phyloP scores from a whole-genome alignment of 2,113 vertebrate genomes.

The Epinephelus fuscoguttatus region DNA sequence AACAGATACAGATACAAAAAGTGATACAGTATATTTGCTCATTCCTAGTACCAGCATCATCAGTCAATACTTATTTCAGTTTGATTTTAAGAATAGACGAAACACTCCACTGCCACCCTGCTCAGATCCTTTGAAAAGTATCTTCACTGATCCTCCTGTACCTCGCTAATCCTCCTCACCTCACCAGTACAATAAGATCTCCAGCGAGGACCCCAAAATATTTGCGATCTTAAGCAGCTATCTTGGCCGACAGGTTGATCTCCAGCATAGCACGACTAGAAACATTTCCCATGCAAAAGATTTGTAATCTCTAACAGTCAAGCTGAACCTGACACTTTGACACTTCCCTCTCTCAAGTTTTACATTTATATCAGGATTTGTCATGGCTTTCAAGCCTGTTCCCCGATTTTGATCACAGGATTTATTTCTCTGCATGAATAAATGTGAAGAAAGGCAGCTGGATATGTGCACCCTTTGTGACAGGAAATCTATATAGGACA shows the following conservation, averaged over 20 bases:
- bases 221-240: conserved; percentile 17
- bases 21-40: too few species aligned
- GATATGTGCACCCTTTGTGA: conserved; percentile 77
- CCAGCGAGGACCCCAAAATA: background rate
- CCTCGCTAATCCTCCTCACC: conserved; percentile 27
- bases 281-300: conserved; percentile 45
- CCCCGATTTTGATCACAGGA: conserved; percentile 81
- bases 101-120: background rate
- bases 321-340: conserved; percentile 66
- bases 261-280: conserved; percentile 14
- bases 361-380: conserved; percentile 84
- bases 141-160: conserved; percentile 4
- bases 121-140: conserved; percentile 15
- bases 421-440: conserved; percentile 81
- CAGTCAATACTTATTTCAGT: background rate
- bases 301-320: conserved; percentile 62
- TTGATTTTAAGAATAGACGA: background rate
- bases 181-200: background rate
- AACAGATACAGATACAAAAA: too few species aligned
- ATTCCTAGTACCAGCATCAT: background rate
- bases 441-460: conserved; percentile 68
- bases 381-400: conserved; percentile 71
- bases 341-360: conserved; percentile 66
- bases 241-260: conserved; percentile 45
- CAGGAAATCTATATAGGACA: conserved; percentile 78